These are phyloP conservation scores for Cheirogaleus major DNA, from an alignment of 2,797 vertebrate species.

Conservation along the genomic window DNA sequence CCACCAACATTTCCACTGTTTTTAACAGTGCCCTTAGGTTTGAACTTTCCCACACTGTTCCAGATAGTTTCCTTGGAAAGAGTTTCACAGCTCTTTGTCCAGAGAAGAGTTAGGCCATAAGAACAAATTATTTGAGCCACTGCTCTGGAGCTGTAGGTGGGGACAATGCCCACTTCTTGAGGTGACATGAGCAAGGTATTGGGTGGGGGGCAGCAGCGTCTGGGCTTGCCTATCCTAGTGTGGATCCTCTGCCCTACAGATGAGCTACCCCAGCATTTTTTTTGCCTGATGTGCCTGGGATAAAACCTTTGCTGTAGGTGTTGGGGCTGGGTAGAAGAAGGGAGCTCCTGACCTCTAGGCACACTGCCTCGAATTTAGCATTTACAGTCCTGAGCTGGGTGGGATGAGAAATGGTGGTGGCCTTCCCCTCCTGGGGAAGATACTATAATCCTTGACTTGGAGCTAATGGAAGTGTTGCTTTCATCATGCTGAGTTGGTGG, in stretches of 20 bases:
- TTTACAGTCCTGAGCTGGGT: neutral
- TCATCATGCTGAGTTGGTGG: neutral
- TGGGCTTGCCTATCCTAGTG: neutral
- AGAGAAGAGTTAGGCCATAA: neutral
- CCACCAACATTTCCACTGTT: neutral
- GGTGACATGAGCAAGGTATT: neutral
- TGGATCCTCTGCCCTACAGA: neutral
- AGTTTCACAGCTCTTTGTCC: neutral
- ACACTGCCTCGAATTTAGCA: neutral
- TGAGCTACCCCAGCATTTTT: neutral
- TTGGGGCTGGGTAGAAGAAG: neutral
- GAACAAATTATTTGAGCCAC: neutral
- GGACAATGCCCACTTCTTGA: neutral
- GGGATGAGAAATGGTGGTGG: neutral
- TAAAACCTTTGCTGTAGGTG: neutral
- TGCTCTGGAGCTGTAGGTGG: neutral
- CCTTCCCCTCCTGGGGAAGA: neutral
- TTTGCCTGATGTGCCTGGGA: neutral
- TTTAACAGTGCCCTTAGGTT: neutral
- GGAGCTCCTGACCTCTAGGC: neutral
- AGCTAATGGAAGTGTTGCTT: neutral
- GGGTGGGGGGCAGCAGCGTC: neutral
- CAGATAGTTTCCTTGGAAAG: neutral
- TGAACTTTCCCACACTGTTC: neutral
- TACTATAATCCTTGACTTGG: neutral